phyloP scores from a whole-genome alignment of 1,140 invertebrate genomes.

The Halotydeus destructor region DNA sequence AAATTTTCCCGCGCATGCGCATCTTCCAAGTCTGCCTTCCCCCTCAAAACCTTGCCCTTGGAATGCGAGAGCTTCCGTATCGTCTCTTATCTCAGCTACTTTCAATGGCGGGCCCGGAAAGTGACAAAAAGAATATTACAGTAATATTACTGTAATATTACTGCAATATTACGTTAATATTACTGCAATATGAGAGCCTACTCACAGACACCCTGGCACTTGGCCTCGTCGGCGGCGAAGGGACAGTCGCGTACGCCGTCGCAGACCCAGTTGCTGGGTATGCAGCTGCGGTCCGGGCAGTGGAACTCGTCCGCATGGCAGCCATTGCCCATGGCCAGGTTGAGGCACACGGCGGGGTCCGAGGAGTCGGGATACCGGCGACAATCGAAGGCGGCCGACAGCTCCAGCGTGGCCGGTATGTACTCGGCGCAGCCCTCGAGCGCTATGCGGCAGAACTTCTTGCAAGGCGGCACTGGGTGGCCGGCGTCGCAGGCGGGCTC shows the following conservation, averaged over 20 bases:
- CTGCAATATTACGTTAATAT: too few species aligned
- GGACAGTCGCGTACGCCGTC: conserved; percentile 18
- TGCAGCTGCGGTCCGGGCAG: conserved; percentile 15
- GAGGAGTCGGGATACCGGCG: conserved; percentile 34
- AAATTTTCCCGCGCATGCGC: too few species aligned
- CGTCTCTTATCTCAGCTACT: too few species aligned
- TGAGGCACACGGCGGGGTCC: conserved; percentile 24
- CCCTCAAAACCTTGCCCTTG: too few species aligned
- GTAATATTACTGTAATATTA: too few species aligned
- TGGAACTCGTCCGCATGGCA: conserved; percentile 15
- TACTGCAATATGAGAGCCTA: too few species aligned
- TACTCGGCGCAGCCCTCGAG: conserved; percentile 37
- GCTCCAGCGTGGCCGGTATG: conserved; percentile 29
- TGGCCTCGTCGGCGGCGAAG: conserved; percentile 29
- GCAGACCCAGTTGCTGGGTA: conserved; percentile 10
- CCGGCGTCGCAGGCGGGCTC: conserved; percentile 41
- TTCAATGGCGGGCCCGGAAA: too few species aligned
- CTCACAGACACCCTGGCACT: conserved; percentile 15
- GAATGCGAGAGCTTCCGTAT: too few species aligned
- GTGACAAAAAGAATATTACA: too few species aligned
- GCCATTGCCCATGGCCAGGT: conserved; percentile 22
- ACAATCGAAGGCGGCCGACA: conserved; percentile 35
- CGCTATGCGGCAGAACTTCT: conserved; percentile 38
- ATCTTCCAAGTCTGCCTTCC: too few species aligned
- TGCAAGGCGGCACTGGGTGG: conserved; percentile 35